Evolutionary conservation across 2,113 vertebrate species (phyloP), one percentile per base, ranked within the genome.

Genomic region (Stegostoma tigrinum): DNA sequence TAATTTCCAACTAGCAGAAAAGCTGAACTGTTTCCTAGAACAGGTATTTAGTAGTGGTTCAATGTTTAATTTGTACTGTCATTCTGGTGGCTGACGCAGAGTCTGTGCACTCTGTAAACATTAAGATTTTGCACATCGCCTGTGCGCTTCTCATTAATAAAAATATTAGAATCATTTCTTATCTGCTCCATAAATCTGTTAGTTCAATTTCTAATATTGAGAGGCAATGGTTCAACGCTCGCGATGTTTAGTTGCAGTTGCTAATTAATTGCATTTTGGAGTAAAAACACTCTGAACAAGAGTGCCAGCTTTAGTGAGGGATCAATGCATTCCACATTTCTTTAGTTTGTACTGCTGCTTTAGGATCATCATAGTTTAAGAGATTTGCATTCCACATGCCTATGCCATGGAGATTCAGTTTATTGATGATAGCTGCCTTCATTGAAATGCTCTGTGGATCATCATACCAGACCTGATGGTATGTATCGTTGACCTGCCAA

Each of bases 381-480:
- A 98, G 97, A 96, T 99, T 97, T 96, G 97, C 98, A 45, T 99
- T 98, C 99, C 99, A 99, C 98, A 99, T 98, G 95, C 99, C 99
- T 80, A 98, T 98, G 70, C 99, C 99, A n/a, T 98, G 97, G 96
- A 99, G 96, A 38, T 97, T 98, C 95, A 95, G 97, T 0, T 96
- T 96, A 96, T 96, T 97, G 93, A 98, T 97, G n/a, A 97, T 97
- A 0, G 97, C 96, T 0, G 98, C 97, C 97, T 99, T 99, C 67
- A 98, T 96, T 96, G 98, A 98, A 96, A 99, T 98, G 96, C 99
- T 99, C 94, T 96, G 96, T 7, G 98, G 98, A 96, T 99, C 98
- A 94, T 99, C 99, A 80, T 98, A 99, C 98, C 99, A 99, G 1
- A 99, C 98, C 96, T 99, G 98, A 97, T 99, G 99, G 78, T 98